Evolutionary conservation across 2,113 vertebrate genomes (phyloP).

Genomic region (Zapus hudsonius): DNA sequence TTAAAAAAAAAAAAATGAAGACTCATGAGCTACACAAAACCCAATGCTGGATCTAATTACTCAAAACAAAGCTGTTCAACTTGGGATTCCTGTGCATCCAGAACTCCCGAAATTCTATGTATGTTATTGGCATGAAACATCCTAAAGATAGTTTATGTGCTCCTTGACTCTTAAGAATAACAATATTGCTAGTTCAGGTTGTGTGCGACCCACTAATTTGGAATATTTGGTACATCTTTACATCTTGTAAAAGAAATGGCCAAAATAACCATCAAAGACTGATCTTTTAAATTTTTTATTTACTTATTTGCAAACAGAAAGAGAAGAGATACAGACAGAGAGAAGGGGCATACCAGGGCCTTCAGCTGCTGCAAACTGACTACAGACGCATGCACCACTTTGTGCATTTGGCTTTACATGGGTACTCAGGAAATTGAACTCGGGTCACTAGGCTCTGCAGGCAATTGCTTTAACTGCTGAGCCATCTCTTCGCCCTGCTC

Average conservation of each 20-base stretch:
- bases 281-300: too few species aligned
- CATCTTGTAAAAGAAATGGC: neutral
- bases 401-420: too few species aligned
- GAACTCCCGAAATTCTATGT: neutral
- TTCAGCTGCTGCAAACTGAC: too few species aligned
- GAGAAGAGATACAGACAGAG: too few species aligned
- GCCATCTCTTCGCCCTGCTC: too few species aligned
- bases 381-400: too few species aligned
- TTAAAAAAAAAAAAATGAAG: conserved; percentile 31
- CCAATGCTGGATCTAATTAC: conserved; percentile 66
- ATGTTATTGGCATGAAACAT: neutral
- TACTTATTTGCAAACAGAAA: too few species aligned
- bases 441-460: too few species aligned
- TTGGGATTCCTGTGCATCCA: neutral
- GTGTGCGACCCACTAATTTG: neutral
- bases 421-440: too few species aligned
- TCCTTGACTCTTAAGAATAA: neutral
- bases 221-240: neutral
- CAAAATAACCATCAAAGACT: neutral
- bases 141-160: too few species aligned
- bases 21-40: conserved; percentile 54
- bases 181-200: neutral
- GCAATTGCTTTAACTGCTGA: too few species aligned
- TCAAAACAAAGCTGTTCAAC: neutral
- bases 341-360: too few species aligned